These are phyloP conservation scores for Julus scanicus DNA, from an alignment of 2,888 invertebrate genomes.

Conservation along the genomic window DNA sequence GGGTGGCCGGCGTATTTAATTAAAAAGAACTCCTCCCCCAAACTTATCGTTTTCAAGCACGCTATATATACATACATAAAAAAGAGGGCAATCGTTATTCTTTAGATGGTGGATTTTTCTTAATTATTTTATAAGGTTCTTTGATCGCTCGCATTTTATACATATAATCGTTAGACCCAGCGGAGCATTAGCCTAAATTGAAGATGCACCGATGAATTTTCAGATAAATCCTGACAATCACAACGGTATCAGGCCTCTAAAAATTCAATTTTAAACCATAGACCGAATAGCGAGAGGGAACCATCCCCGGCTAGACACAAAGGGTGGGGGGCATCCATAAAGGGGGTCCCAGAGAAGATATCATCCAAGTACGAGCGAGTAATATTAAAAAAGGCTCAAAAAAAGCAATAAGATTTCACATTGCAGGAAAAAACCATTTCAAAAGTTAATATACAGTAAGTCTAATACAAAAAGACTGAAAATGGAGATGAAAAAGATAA, in stretches of 20 bases:
- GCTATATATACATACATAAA: neutral
- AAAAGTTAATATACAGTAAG: conserved; percentile 6
- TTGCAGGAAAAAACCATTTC: neutral
- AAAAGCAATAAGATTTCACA: conserved; percentile 7
- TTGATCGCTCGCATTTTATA: neutral
- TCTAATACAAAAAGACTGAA: neutral
- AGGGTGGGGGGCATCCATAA: neutral
- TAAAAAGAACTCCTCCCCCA: neutral
- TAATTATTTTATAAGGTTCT: conserved; percentile 41
- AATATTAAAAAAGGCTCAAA: conserved; percentile 8
- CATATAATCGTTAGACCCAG: conserved; percentile 21
- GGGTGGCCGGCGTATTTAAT: conserved; percentile 22
- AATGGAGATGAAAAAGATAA: neutral
- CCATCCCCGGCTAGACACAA: neutral
- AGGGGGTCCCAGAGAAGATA: neutral
- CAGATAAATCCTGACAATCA: conserved; percentile 5
- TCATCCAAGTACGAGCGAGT: neutral
- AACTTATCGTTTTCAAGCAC: conserved; percentile 16
- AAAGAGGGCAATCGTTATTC: neutral
- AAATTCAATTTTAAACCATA: conserved; percentile 20
- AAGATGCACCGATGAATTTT: conserved; percentile 16
- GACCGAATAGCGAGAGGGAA: neutral
- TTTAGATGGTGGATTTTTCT: neutral
- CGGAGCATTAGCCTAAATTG: conserved; percentile 11
- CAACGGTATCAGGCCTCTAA: neutral